These are phyloP conservation scores for Kryptopterus vitreolus DNA, from an alignment of 2,797 vertebrate species.

Conservation along the genomic window DNA sequence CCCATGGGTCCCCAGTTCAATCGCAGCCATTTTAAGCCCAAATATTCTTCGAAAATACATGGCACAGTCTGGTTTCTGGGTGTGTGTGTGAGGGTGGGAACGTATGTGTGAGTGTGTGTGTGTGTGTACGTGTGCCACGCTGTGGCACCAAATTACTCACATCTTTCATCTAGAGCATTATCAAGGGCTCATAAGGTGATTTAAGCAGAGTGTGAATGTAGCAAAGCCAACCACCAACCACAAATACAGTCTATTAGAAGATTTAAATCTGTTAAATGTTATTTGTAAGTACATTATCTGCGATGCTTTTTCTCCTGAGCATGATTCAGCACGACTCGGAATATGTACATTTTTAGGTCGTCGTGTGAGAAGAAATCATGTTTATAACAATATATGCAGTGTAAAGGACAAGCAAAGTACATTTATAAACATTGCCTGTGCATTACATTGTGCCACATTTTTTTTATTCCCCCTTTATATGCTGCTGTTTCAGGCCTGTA, in stretches of 20 bases:
- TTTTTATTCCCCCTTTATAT: background rate
- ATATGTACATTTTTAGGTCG: background rate
- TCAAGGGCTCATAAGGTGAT: background rate
- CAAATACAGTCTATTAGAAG: background rate
- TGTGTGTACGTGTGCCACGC: background rate
- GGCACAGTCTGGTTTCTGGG: background rate
- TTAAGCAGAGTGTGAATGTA: background rate
- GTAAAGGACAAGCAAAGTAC: background rate
- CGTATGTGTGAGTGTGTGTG: background rate
- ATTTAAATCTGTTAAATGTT: background rate
- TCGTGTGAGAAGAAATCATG: background rate
- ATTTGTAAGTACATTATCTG: background rate
- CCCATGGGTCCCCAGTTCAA: slow-evolving; percentile 39
- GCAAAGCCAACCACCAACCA: background rate
- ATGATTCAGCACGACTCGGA: background rate
- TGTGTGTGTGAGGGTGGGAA: background rate
- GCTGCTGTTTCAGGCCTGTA: background rate
- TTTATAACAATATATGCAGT: background rate
- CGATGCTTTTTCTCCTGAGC: background rate
- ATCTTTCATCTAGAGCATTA: background rate
- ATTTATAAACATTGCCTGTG: background rate
- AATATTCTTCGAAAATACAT: slow-evolving; percentile 44
- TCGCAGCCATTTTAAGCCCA: slow-evolving; percentile 39
- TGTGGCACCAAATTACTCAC: background rate
- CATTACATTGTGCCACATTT: background rate